These are phyloP conservation scores for Urosaurus nigricauda DNA, from an alignment of 2,797 vertebrate genomes.

Conservation along the genomic window DNA sequence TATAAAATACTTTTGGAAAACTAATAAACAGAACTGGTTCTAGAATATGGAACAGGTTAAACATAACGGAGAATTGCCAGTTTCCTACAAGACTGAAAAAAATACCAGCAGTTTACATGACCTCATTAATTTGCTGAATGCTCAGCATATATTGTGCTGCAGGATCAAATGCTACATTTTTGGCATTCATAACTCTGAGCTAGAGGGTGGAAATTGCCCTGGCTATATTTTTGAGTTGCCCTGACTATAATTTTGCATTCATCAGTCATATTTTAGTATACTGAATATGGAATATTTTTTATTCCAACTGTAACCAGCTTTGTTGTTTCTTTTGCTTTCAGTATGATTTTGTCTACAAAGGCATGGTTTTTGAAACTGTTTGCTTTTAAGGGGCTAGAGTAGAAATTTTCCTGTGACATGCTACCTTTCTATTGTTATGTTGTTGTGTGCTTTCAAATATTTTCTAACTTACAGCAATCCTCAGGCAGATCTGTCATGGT, in stretches of 20 bases:
- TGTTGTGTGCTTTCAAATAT: not conserved
- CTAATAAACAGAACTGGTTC: not conserved
- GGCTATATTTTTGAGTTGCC: slow-evolving; percentile 44
- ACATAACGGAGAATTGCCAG: slow-evolving; percentile 8
- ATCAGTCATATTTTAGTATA: slow-evolving; percentile 53
- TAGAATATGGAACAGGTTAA: slow-evolving; percentile 5
- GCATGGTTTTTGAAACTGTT: not conserved
- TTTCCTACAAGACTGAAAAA: slow-evolving; percentile 7
- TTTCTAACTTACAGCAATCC: not conserved
- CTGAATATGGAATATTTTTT: slow-evolving; percentile 30
- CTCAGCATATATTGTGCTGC: slow-evolving; percentile 29
- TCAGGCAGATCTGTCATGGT: too few species aligned
- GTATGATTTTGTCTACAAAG: not conserved
- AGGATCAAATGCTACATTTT: slow-evolving; percentile 34
- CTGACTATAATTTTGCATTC: slow-evolving; percentile 52
- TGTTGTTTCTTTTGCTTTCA: not conserved
- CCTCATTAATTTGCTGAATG: slow-evolving; percentile 40
- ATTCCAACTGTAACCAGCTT: not conserved
- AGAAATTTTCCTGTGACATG: not conserved
- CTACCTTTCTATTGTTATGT: not conserved
- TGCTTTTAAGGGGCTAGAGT: not conserved
- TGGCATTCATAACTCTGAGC: slow-evolving; percentile 21
- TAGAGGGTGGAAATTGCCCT: slow-evolving; percentile 25
- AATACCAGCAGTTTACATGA: slow-evolving; percentile 21
- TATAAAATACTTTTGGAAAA: not conserved